Conservation (phyloP, 1,140 invertebrate species). For the Drosophila nannoptera region DNA sequence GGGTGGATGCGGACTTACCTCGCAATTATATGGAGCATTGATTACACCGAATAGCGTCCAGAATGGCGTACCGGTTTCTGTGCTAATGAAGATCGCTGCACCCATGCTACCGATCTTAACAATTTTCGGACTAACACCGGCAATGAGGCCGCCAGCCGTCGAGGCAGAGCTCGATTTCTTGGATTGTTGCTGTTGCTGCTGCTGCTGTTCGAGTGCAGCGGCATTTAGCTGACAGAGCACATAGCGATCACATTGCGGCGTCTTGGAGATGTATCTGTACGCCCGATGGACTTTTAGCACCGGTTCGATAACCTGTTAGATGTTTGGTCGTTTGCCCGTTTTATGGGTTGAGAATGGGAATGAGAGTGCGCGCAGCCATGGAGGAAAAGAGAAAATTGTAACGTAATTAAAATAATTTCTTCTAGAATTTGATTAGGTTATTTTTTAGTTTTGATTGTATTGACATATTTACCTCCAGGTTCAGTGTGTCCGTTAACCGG, state of each 20-base stretch:
- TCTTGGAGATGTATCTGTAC: slow-evolving; percentile 85
- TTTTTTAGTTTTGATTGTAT: slow-evolving; percentile 30
- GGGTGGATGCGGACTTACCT: slow-evolving; percentile 74
- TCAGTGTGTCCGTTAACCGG: slow-evolving; percentile 87
- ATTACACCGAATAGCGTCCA: slow-evolving; percentile 82
- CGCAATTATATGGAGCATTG: slow-evolving; percentile 80
- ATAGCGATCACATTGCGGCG: slow-evolving; percentile 86
- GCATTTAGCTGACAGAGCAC: slow-evolving; percentile 88
- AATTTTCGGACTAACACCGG: slow-evolving; percentile 83
- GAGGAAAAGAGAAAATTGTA: slow-evolving; percentile 56
- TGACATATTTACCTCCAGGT: slow-evolving; percentile 82
- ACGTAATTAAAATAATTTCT: slow-evolving; percentile 72
- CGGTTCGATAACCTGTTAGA: slow-evolving; percentile 84
- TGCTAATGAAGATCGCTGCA: slow-evolving; percentile 80
- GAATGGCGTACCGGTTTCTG: slow-evolving; percentile 81
- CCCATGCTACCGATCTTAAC: slow-evolving; percentile 86
- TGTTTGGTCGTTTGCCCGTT: slow-evolving; percentile 36
- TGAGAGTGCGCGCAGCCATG: slow-evolving; percentile 40
- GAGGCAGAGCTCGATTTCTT: slow-evolving; percentile 50
- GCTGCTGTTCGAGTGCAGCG: slow-evolving; percentile 79
- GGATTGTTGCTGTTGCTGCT: slow-evolving; percentile 41
- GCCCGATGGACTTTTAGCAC: slow-evolving; percentile 87
- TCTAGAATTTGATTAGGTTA: slow-evolving; percentile 23
- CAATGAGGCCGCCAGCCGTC: slow-evolving; percentile 70
- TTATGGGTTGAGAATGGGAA: slow-evolving; percentile 19